Base-by-base conservation (phyloP, 1,140 invertebrate genomes). In the Plutomurus gul region DNA sequence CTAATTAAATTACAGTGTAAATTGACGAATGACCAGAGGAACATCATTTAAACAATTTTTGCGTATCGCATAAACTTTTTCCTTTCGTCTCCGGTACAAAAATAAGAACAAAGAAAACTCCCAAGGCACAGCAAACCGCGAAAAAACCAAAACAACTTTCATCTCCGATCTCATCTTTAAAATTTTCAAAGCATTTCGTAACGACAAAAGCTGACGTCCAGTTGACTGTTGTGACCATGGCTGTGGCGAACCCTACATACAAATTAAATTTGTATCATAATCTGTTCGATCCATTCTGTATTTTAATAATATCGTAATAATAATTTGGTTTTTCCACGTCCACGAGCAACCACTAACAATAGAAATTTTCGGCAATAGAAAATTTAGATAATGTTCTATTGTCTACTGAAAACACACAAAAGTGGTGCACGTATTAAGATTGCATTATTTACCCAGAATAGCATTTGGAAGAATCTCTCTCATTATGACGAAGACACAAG, bases 51-150 rank as follows among this genome's bases (percentile, higher is more conserved):
- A 75, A 75, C 3, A 49, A n/a, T 20, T 84, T 84, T 79, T 88
- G 87, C 43, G 92, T 90, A 83, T 92, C 90, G 37, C 90, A 86
- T 1, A 92, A 83, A 13, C 85, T 88, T 79, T 89, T 89, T 0
- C 91, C 90, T 81, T 89, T 91, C 0, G 91, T 92, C 84, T 92
- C 91, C 0, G 90, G 89, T 16, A 92, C 85, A 33, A 88, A 87
- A 40, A 89, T 87, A 37, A 86, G 89, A 6, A 89, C 86, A 60
- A 90, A 88, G 0, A 90, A 85, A 25, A 89, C 83, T 1, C 88
- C 88, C 16, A 88, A 37, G 16, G 88, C 84, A 10, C 88, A 87
- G 51, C 88, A 84, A 13, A 86, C 81, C 2, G 88, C 86, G 81
- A 89, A 91, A 27, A 89, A 85, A 85, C 89, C 90, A 84, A 90